Evolutionary conservation across 2,113 vertebrate genomes (phyloP), one percentile per base, ranked within the genome.

Genomic region (Recurvirostra avosetta): DNA sequence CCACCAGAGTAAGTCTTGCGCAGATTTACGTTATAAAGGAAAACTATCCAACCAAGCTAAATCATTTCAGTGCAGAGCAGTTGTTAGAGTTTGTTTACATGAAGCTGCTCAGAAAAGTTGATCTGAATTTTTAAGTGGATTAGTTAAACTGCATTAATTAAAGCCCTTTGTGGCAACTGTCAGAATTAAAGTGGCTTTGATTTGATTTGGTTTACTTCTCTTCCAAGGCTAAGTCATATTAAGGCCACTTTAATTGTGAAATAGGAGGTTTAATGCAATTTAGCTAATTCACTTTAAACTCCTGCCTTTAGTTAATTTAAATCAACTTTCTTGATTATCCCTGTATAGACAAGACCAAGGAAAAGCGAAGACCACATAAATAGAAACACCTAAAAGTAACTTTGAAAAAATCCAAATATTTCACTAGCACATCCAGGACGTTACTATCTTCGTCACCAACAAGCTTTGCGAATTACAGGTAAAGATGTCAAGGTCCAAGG

Each of bases 101-200:
- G 49, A 76, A 81, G 52, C 73, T 76, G n/a, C 70, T 90, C 62
- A 53, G 91, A 95, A 96, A 96, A 91, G 96, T 91, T 96, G 88
- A 96, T 95, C 85, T 76, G 71, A 90, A 95, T 90, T 94, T 95
- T 88, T 93, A 93, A 97, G 53, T 82, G 59, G 88, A 96, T 96
- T 94, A 93, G 90, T 91, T 83, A 93, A 94, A 95, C 77, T 82
- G 73, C 87, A 79, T 94, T 96, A 93, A 97, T 97, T 95, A 94
- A 92, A 96, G 73, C 56, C 84, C 70, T 91, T 87, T 93, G 84
- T 95, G 90, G 43, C 36, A 91, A 88, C 87, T 79, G 77, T 90
- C 92, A 90, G 61, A 94, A 94, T 87, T 87, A 85, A 81, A 96
- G 81, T 72, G 66, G 65, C 52, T 96, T 91, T 96, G 87, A 96